Base-by-base conservation (phyloP, 2,888 invertebrate species). In the Euplexia lucipara region DNA sequence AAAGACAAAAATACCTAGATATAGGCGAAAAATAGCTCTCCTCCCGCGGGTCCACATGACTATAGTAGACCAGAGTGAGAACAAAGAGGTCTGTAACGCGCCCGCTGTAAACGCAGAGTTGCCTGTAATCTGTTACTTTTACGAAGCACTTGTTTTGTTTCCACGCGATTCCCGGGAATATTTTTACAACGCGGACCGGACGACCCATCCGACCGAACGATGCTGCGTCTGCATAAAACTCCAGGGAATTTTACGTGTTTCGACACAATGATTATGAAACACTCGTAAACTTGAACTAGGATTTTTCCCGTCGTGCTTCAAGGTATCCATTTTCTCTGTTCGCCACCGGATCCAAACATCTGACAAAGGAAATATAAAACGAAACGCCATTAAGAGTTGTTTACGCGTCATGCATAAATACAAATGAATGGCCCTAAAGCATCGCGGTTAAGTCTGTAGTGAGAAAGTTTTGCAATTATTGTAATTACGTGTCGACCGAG, bases 391-490 rank as follows among this genome's bases (percentile, higher is more conserved):
- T 87, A 86, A 84, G 85, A 85, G 79, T 89, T 89, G 88, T 88
- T 90, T 88, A 88, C 87, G 86, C 84, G 84, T 87, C 85, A 84
- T 88, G 88, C 88, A 90, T 88, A 90, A 91, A 91, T 89, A 90
- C 86, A 88, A 91, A 91, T 89, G 88, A 92, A 92, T 90, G 88
- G 89, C 88, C 83, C 83, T 85, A 86, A 87, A 89, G 88, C 87
- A 89, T 85, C 85, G 87, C 84, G 85, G 88, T 89, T 90, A 89
- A 91, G 89, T 83, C 86, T 88, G 87, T 87, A 88, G 89, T 88
- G 89, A 79, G 86, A 90, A 94, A 94, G 88, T 95, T 95, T 92
- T 86, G 93, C 91, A 93, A 94, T 94, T 93, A 94, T 92, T 91
- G 90, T 92, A 92, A 94, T 93, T 93, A 93, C 88, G 91, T 90